Conservation (phyloP, 2,797 vertebrate species). For the Pyrocephalus nanus region DNA sequence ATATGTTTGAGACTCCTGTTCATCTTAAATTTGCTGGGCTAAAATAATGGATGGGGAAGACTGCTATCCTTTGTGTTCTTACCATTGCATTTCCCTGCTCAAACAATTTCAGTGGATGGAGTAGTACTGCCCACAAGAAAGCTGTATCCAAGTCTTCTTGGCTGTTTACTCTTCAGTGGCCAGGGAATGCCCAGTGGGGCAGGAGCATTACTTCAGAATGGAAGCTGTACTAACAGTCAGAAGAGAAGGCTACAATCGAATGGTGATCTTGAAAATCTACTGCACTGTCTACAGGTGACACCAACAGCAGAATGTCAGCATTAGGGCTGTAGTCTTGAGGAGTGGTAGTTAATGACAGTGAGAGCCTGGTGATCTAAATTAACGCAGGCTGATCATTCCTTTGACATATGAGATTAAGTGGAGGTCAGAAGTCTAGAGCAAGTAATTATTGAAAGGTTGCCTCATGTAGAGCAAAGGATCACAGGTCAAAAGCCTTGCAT, state of each 20-base stretch:
- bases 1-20: neutral
- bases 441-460: neutral
- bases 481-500: neutral
- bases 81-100: neutral
- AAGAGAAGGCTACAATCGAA: neutral
- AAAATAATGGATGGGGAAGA: neutral
- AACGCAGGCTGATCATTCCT: neutral
- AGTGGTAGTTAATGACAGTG: neutral
- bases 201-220: accelerated
- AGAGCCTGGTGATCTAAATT: neutral
- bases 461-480: neutral
- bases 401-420: neutral
- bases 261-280: neutral
- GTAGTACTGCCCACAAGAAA: neutral
- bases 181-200: neutral
- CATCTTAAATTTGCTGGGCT: neutral
- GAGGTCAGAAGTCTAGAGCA: neutral
- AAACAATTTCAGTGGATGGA: neutral
- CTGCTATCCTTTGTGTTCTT: neutral
- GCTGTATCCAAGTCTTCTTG: neutral
- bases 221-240: neutral
- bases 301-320: neutral
- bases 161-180: neutral
- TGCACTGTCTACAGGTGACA: neutral
- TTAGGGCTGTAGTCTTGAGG: neutral